phyloP scores from a whole-genome alignment of 2,797 vertebrate genomes.

The Malacoraja senta region DNA sequence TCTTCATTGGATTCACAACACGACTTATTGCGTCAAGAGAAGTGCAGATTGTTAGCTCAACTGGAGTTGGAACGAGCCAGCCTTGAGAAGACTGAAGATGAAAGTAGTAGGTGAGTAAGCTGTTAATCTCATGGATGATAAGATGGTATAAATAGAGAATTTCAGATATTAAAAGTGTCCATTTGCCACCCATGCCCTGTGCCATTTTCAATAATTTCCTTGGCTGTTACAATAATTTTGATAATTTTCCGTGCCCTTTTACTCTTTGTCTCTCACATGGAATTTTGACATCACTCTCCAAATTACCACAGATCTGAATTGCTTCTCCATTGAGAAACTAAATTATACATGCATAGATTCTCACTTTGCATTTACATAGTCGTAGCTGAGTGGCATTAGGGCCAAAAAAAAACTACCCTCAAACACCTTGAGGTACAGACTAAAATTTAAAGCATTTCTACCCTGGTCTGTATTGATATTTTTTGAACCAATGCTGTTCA shows the following conservation, averaged over 20 bases:
- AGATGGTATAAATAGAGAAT: background rate
- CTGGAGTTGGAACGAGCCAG: conserved; percentile 77
- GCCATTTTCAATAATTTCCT: background rate
- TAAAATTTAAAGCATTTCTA: background rate
- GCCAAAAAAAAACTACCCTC: background rate
- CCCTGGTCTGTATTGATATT: background rate
- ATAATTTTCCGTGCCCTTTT: background rate
- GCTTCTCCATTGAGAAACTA: background rate
- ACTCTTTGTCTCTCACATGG: background rate
- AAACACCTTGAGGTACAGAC: background rate
- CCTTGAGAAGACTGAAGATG: conserved; percentile 79
- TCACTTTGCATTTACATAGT: background rate
- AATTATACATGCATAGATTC: background rate
- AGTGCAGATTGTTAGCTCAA: conserved; percentile 72
- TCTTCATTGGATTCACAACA: conserved; percentile 85
- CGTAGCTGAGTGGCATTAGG: background rate
- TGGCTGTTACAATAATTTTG: background rate
- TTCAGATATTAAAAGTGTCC: background rate
- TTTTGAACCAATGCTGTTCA: background rate
- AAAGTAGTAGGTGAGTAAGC: conserved; percentile 74
- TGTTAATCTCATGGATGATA: background rate
- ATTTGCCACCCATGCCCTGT: background rate
- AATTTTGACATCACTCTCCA: background rate
- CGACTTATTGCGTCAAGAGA: conserved; percentile 83
- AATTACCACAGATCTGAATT: background rate